These are phyloP conservation scores for Rhyacichthys aspro DNA, from an alignment of 2,797 vertebrate genomes.

Conservation along the genomic window DNA sequence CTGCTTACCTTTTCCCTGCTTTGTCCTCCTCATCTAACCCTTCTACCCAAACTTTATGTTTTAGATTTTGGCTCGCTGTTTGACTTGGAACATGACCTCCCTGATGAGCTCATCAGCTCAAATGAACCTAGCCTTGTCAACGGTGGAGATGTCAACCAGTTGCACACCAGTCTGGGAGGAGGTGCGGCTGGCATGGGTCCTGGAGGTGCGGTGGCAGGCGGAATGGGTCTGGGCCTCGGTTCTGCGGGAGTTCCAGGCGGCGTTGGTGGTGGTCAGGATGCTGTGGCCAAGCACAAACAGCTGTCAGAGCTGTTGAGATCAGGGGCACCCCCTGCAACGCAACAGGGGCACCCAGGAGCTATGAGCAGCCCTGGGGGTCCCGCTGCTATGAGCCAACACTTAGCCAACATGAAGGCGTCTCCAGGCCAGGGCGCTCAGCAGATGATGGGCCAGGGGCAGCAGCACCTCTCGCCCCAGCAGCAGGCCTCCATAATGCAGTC, in stretches of 20 bases:
- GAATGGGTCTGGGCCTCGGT: conserved; percentile 70
- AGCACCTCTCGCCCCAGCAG: conserved; percentile 81
- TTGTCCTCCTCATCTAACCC: conserved; percentile 16
- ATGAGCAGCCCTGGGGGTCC: conserved; percentile 75
- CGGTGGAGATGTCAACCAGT: conserved; percentile 91
- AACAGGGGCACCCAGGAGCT: conserved; percentile 78
- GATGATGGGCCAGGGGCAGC: conserved; percentile 84
- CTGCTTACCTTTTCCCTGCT: conserved; percentile 7
- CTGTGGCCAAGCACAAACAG: conserved; percentile 98
- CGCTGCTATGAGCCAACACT: conserved; percentile 79
- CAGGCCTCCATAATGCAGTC: conserved; percentile 82
- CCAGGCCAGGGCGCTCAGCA: conserved; percentile 87
- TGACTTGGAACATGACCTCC: conserved; percentile 97
- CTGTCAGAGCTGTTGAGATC: conserved; percentile 93
- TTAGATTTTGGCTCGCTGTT: conserved; percentile 96
- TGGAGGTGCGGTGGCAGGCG: conserved; percentile 67
- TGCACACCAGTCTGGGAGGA: conserved; percentile 88
- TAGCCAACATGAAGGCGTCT: conserved; percentile 93
- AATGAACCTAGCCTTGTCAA: conserved; percentile 91
- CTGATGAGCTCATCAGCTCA: conserved; percentile 96
- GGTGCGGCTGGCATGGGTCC: conserved; percentile 67
- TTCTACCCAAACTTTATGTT: conserved; percentile 47
- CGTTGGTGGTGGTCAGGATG: conserved; percentile 85
- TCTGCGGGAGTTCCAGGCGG: conserved; percentile 70
- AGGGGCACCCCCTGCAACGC: conserved; percentile 78